Conservation (phyloP, 1,140 invertebrate genomes). For the Melitaea cinxia region DNA sequence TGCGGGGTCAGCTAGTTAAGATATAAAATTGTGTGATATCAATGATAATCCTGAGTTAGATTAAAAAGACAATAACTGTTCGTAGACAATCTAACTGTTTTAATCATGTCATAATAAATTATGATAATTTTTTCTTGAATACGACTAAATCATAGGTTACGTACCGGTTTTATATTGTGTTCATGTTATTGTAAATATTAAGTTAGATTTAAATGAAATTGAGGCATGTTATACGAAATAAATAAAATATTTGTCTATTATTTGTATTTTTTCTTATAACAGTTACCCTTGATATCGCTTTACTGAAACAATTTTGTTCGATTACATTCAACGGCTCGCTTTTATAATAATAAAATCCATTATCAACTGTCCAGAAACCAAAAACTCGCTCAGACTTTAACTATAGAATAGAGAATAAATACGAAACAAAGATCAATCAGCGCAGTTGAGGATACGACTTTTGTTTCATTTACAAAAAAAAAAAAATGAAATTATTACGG, state of each 20-base stretch:
- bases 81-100: background rate
- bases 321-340: too few relatives aligned
- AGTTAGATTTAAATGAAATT: slow-evolving; percentile 23
- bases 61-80: slow-evolving; percentile 10
- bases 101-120: background rate
- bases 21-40: slow-evolving; percentile 2
- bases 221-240: slow-evolving; percentile 42
- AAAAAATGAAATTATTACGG: too few relatives aligned
- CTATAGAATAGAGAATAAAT: too few relatives aligned
- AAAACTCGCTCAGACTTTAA: too few relatives aligned
- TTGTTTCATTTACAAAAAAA: too few relatives aligned
- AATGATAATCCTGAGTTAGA: background rate
- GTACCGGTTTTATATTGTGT: slow-evolving; percentile 42
- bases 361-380: too few relatives aligned
- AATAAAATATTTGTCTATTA: slow-evolving; percentile 61
- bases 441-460: too few relatives aligned
- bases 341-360: too few relatives aligned
- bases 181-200: slow-evolving; percentile 54
- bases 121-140: background rate
- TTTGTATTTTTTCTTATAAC: slow-evolving; percentile 25
- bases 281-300: background rate
- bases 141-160: background rate
- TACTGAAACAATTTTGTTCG: too few relatives aligned
- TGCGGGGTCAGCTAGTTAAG: background rate
- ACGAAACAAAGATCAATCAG: too few relatives aligned